phyloP scores from a whole-genome alignment of 2,888 invertebrate genomes.

The Diplolepis rosae region DNA sequence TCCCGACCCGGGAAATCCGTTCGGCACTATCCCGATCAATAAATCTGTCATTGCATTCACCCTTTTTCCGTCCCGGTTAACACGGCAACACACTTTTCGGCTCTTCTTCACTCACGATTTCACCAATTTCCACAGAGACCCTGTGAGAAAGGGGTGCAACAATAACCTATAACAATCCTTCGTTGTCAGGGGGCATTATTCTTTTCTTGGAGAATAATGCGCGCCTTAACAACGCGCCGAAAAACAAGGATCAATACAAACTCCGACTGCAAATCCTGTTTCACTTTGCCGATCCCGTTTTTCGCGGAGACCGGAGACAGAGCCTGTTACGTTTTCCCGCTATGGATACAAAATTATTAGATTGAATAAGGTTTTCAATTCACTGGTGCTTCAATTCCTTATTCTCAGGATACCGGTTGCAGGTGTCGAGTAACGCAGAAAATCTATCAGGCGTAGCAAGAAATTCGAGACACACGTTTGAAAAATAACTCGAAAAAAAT shows the following conservation, averaged over 20 bases:
- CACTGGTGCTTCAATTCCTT: background rate
- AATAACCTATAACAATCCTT: background rate
- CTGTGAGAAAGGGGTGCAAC: background rate
- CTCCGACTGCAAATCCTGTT: background rate
- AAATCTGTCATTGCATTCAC: slow-evolving; percentile 38
- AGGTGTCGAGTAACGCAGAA: background rate
- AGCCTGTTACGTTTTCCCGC: no score
- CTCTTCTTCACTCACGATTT: background rate
- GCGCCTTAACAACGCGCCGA: no score
- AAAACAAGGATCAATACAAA: background rate
- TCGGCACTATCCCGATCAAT: slow-evolving; percentile 34
- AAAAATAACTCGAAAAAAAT: background rate
- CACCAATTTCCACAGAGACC: background rate
- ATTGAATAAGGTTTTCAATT: background rate
- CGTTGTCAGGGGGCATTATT: background rate
- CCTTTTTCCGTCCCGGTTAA: background rate
- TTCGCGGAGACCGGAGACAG: no score
- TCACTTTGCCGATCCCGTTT: background rate
- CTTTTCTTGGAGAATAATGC: background rate
- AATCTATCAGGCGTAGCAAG: background rate
- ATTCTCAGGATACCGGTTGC: background rate
- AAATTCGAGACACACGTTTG: background rate
- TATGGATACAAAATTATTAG: background rate
- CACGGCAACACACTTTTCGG: background rate
- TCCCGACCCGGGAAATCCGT: slow-evolving; percentile 34